Evolutionary conservation across 2,113 vertebrate genomes (phyloP).

Genomic region (Myanophis thanlyinensis): DNA sequence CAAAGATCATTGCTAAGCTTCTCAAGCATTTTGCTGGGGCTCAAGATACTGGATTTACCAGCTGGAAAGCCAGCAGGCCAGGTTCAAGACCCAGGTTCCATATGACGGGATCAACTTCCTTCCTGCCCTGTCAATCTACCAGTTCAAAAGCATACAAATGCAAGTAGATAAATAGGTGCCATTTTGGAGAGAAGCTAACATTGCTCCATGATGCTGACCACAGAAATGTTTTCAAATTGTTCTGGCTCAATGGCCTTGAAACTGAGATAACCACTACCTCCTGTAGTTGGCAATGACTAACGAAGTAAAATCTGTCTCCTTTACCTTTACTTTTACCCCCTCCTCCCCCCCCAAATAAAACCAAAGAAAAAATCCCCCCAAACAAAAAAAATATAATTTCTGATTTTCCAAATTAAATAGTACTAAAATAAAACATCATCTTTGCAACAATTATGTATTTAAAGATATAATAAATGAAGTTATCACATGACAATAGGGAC

Average conservation of each 20-base stretch:
- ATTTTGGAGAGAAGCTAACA: neutral
- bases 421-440: conserved; percentile 57
- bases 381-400: conserved; percentile 16
- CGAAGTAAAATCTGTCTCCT: neutral
- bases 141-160: neutral
- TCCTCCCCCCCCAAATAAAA: neutral
- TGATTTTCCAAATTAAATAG: conserved; percentile 38
- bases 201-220: neutral
- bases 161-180: neutral
- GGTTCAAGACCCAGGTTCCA: no score
- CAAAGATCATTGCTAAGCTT: conserved; percentile 28
- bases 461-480: conserved; percentile 59
- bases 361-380: neutral
- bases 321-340: neutral
- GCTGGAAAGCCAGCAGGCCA: no score
- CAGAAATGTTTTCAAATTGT: neutral
- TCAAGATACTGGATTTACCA: no score
- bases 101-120: no score
- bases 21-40: conserved; percentile 30
- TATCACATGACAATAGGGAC: conserved; percentile 45
- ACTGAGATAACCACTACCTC: neutral
- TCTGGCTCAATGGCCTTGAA: neutral
- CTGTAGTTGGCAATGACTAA: neutral
- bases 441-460: conserved; percentile 53
- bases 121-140: neutral